Evolutionary conservation across 2,113 vertebrate species (phyloP).

Genomic region (Bostrychus sinensis): DNA sequence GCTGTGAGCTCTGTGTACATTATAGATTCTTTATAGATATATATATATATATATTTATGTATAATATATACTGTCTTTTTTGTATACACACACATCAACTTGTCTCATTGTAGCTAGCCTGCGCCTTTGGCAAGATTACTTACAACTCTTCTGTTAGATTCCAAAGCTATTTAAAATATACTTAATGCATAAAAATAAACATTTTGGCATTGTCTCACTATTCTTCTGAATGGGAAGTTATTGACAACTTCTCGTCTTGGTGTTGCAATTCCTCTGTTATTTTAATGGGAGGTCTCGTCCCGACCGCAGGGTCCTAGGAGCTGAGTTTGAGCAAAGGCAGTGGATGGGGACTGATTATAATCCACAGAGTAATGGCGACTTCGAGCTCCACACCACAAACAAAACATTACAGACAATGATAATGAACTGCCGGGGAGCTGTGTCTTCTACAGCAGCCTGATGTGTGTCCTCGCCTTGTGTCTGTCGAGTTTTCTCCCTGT

Average conservation of each 20-base stretch:
- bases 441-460: constrained; percentile 7
- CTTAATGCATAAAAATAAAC: constrained; percentile 99
- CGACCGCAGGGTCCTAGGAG: constrained; percentile 53
- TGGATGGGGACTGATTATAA: constrained; percentile 11
- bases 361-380: constrained; percentile 44
- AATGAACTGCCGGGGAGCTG: constrained; percentile 54
- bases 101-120: constrained; percentile 80
- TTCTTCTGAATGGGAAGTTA: constrained; percentile 66
- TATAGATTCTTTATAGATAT: constrained; percentile 75
- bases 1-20: constrained; percentile 70
- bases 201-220: constrained; percentile 93
- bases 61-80: constrained; percentile 80
- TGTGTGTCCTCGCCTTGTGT: not conserved
- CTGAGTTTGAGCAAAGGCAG: constrained; percentile 21
- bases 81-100: constrained; percentile 80
- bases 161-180: constrained; percentile 99
- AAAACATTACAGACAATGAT: constrained; percentile 53
- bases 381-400: constrained; percentile 44
- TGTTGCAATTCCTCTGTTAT: constrained; percentile 63
- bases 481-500: constrained; percentile 31
- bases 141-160: constrained; percentile 94
- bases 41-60: constrained; percentile 72
- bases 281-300: constrained; percentile 32
- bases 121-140: constrained; percentile 99
- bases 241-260: constrained; percentile 74